Evolutionary conservation across 2,113 vertebrate species (phyloP).

Genomic region (Chelonoidis abingdonii): DNA sequence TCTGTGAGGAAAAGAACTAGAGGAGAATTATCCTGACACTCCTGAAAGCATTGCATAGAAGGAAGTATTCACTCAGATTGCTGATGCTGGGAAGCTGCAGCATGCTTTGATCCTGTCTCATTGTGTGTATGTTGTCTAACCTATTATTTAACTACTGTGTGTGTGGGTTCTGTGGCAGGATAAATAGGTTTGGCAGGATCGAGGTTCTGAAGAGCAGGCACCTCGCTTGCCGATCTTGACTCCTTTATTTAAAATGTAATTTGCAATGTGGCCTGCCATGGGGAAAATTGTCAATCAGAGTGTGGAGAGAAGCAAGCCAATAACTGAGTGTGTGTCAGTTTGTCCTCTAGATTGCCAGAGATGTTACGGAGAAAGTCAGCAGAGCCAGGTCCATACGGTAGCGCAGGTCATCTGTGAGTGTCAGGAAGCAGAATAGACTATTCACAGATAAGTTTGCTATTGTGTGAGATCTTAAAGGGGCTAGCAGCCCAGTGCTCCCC

Average conservation of each 20-base stretch:
- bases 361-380: conserved; percentile 51
- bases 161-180: not conserved
- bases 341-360: conserved; percentile 60
- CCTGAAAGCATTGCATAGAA: accelerated
- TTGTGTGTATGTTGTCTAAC: not conserved
- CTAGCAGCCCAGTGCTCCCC: not conserved
- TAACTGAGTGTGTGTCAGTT: not conserved
- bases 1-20: not conserved
- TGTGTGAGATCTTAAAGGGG: accelerated
- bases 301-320: not conserved
- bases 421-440: conserved; percentile 63
- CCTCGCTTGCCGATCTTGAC: not conserved
- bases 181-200: not conserved
- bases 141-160: not conserved
- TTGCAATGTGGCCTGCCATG: not conserved
- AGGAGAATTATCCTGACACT: not conserved
- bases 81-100: not conserved
- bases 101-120: not conserved
- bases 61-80: not conserved
- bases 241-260: not conserved
- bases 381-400: conserved; percentile 61
- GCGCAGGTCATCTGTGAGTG: conserved; percentile 75
- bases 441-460: conserved; percentile 57
- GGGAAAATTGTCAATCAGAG: not conserved
- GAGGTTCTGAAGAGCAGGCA: not conserved